phyloP scores from a whole-genome alignment of 2,113 vertebrate species.

The Pygathrix nemaeus region DNA sequence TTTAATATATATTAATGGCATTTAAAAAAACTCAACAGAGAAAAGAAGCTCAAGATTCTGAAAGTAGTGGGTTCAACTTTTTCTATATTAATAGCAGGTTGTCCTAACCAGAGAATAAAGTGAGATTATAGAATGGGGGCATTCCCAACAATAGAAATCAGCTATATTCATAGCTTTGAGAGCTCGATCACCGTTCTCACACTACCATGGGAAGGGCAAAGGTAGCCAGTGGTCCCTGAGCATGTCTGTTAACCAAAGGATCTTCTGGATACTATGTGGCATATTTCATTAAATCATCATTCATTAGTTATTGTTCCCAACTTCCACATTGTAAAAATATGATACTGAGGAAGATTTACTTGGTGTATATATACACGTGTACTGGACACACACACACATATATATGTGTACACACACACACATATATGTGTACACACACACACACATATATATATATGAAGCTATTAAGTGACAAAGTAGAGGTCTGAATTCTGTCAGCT shows the following conservation, averaged over 20 bases:
- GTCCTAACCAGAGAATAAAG: neutral
- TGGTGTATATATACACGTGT: neutral
- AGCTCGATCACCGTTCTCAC: neutral
- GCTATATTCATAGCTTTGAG: neutral
- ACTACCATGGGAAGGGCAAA: neutral
- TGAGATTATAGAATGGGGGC: neutral
- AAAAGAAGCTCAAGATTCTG: neutral
- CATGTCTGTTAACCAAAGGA: neutral
- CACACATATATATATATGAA: fast-evolving
- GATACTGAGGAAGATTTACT: neutral
- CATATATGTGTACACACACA: no score
- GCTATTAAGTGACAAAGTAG: neutral
- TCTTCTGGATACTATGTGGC: neutral
- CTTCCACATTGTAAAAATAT: neutral
- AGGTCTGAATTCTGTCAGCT: slow-evolving; percentile 2
- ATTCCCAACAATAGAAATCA: neutral
- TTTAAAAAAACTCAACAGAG: neutral
- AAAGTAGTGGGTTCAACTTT: neutral
- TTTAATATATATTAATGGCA: neutral
- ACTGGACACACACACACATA: no score
- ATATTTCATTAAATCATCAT: neutral
- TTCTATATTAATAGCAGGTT: neutral
- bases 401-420: no score
- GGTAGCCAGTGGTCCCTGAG: neutral
- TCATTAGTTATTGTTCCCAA: neutral